Percentiles rank a stretch among this genome's conserved stretches.
Evolutionary conservation across 2,888 invertebrate genomes (phyloP).

Genomic region (Himalopsyche japonica): DNA sequence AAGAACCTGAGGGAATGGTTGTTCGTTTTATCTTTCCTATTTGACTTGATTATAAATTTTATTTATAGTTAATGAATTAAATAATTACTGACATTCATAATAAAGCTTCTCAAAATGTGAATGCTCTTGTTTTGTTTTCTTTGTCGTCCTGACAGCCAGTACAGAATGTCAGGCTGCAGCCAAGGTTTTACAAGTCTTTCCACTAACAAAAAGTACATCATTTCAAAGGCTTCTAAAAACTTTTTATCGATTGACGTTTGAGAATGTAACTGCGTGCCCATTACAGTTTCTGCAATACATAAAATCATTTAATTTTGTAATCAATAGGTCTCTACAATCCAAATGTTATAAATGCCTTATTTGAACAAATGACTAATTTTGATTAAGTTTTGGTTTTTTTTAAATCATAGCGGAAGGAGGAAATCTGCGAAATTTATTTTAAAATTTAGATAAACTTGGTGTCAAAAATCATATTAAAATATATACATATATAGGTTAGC

Average conservation of each 20-base stretch:
- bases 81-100: neutral
- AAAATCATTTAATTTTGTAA: too few relatives aligned
- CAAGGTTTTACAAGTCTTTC: slow-evolving; percentile 17
- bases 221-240: slow-evolving; percentile 8
- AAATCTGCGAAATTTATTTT: too few relatives aligned
- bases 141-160: neutral
- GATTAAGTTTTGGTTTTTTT: too few relatives aligned
- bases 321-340: too few relatives aligned
- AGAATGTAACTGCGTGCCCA: slow-evolving; percentile 8
- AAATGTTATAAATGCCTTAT: too few relatives aligned
- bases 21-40: neutral
- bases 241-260: slow-evolving; percentile 8
- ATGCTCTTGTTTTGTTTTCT: slow-evolving; percentile 7
- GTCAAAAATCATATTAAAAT: too few relatives aligned
- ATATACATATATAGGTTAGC: too few relatives aligned
- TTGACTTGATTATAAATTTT: neutral
- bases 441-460: too few relatives aligned
- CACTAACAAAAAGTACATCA: slow-evolving; percentile 17
- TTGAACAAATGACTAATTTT: too few relatives aligned
- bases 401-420: too few relatives aligned
- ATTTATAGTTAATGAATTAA: neutral
- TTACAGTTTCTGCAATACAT: slow-evolving; percentile 5
- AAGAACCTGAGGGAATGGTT: too few relatives aligned
- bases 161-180: slow-evolving; percentile 10
- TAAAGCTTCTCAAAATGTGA: slow-evolving; percentile 11